A percentile compares a stretch with the other conserved stretches of the same genome.
Conservation (phyloP, 1,140 invertebrate genomes). For the Tetramorium simillimum region DNA sequence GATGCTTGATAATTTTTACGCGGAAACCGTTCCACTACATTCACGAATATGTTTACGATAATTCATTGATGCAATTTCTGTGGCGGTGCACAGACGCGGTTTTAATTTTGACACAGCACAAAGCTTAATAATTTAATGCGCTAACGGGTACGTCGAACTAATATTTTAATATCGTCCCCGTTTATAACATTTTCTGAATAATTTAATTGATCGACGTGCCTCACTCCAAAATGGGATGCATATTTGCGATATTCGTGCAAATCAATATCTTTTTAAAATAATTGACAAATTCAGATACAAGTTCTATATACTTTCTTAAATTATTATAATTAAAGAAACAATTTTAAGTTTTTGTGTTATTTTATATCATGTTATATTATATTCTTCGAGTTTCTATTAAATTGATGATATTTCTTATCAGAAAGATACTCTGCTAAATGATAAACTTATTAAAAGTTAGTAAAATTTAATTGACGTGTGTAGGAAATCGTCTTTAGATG, state of each 20-base stretch:
- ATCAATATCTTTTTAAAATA: neutral
- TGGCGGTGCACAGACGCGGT: neutral
- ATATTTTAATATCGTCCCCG: conserved; percentile 38
- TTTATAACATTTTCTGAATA: conserved; percentile 39
- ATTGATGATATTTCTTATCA: neutral
- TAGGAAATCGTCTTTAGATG: neutral
- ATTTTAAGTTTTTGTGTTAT: neutral
- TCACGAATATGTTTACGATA: conserved; percentile 11
- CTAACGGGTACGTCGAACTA: neutral
- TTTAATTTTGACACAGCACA: conserved; percentile 28
- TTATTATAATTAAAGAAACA: neutral
- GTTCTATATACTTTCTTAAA: neutral
- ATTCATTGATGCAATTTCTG: conserved; percentile 41
- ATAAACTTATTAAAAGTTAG: neutral
- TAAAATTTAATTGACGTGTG: neutral
- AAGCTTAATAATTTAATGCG: conserved; percentile 52
- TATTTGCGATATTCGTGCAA: neutral
- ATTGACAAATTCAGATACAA: neutral
- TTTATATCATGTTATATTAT: no score
- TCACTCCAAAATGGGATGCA: neutral
- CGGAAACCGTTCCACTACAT: neutral
- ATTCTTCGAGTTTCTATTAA: no score
- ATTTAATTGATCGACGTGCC: conserved; percentile 39
- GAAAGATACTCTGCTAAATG: neutral
- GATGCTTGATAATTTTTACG: neutral